Percentiles rank a stretch among this genome's conserved stretches.
These are phyloP conservation scores for Campylorhamphus procurvoides DNA, from an alignment of 2,113 vertebrate species.

Conservation along the genomic window DNA sequence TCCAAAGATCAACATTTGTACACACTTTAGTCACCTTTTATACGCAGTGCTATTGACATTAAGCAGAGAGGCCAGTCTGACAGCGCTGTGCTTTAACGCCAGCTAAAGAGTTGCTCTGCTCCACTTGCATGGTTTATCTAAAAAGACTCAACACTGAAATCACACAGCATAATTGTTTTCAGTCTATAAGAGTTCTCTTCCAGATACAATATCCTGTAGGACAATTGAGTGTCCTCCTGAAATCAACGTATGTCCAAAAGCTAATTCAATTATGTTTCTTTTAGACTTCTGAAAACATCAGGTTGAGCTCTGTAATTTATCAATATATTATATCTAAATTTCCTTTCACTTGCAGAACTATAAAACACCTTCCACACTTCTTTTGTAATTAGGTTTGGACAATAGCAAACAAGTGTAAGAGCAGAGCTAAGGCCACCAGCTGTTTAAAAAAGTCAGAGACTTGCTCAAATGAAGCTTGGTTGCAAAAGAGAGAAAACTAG, in stretches of 20 bases:
- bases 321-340: neutral
- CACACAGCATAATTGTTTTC: constrained; percentile 78
- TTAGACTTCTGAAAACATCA: constrained; percentile 12
- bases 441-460: neutral
- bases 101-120: constrained; percentile 66
- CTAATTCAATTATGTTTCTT: neutral
- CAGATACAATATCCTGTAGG: constrained; percentile 56
- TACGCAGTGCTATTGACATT: constrained; percentile 84
- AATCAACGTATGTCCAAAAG: neutral
- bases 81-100: constrained; percentile 74
- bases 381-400: neutral
- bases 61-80: constrained; percentile 79
- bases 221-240: constrained; percentile 35
- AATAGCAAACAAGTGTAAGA: neutral
- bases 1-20: constrained; percentile 87
- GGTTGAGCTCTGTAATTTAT: neutral
- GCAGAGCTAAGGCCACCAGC: neutral
- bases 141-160: constrained; percentile 69
- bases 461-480: neutral
- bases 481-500: neutral
- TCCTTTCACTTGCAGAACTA: neutral
- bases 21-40: constrained; percentile 85
- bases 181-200: constrained; percentile 57
- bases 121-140: constrained; percentile 68
- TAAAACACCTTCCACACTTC: neutral